Conservation (phyloP, 1,140 invertebrate species). For the Drosophila kanapiae region DNA sequence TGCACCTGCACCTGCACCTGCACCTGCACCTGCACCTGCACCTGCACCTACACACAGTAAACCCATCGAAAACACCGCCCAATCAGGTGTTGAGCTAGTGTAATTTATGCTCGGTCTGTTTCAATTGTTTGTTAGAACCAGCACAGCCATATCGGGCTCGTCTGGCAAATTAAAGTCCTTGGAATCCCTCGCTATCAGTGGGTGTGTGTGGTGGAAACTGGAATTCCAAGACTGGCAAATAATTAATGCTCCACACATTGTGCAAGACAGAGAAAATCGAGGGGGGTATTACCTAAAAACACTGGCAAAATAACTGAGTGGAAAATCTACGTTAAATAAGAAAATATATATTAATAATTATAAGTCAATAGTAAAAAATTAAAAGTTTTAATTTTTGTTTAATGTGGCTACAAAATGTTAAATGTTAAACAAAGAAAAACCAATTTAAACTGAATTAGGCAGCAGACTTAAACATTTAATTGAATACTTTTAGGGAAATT, state of each 20-base stretch:
- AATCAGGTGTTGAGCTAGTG: slow-evolving; percentile 64
- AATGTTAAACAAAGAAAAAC: no score
- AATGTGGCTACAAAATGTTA: no score
- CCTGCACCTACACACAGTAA: neutral
- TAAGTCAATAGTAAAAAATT: no score
- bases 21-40: neutral
- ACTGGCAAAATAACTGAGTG: neutral
- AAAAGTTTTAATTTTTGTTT: no score
- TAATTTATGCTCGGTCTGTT: slow-evolving; percentile 53
- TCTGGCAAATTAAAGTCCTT: slow-evolving; percentile 53
- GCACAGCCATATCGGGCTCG: slow-evolving; percentile 15
- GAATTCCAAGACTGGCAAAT: slow-evolving; percentile 44
- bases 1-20: neutral
- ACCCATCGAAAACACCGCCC: slow-evolving; percentile 14
- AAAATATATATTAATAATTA: neutral
- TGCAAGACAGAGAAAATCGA: slow-evolving; percentile 1
- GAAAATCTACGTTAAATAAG: no score
- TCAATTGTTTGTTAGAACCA: slow-evolving; percentile 51
- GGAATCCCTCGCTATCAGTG: neutral
- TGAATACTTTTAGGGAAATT: no score
- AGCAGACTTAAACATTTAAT: no score
- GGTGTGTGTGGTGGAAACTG: slow-evolving; percentile 28
- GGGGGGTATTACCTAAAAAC: neutral
- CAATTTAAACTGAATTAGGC: no score
- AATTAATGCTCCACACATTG: slow-evolving; percentile 43